Conservation (phyloP, 2,888 invertebrate genomes). For the Macrosiphum euphorbiae region DNA sequence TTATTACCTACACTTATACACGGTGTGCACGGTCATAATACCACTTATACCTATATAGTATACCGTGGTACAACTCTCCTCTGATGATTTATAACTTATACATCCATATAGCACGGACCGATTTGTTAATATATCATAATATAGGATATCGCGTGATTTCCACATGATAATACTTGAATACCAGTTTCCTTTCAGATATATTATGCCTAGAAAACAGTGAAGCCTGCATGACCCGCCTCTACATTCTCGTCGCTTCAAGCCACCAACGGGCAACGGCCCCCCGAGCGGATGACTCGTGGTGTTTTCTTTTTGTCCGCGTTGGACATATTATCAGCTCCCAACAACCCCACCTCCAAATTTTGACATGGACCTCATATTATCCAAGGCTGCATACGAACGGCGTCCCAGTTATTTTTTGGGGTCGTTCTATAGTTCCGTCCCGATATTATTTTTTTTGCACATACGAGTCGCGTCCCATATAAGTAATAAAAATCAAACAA, state of each 20-base stretch:
- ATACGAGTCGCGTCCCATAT: too few species aligned
- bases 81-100: not conserved
- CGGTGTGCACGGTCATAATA: not conserved
- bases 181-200: not conserved
- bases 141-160: not conserved
- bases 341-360: too few species aligned
- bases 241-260: not conserved
- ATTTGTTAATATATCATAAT: not conserved
- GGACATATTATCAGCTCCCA: too few species aligned
- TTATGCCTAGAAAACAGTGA: not conserved
- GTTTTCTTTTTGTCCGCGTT: not conserved
- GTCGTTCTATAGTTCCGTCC: too few species aligned
- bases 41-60: not conserved
- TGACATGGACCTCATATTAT: not conserved
- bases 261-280: not conserved
- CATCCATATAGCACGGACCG: not conserved
- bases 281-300: not conserved
- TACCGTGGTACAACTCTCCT: not conserved
- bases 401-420: too few species aligned
- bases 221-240: not conserved
- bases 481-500: too few species aligned
- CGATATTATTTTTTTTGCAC: too few species aligned
- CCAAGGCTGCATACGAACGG: not conserved
- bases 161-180: not conserved
- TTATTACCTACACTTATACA: not conserved